Evolutionary conservation across 2,797 vertebrate species (phyloP), one percentile per base, ranked within the genome.

Genomic region (Telmatherina bonti): DNA sequence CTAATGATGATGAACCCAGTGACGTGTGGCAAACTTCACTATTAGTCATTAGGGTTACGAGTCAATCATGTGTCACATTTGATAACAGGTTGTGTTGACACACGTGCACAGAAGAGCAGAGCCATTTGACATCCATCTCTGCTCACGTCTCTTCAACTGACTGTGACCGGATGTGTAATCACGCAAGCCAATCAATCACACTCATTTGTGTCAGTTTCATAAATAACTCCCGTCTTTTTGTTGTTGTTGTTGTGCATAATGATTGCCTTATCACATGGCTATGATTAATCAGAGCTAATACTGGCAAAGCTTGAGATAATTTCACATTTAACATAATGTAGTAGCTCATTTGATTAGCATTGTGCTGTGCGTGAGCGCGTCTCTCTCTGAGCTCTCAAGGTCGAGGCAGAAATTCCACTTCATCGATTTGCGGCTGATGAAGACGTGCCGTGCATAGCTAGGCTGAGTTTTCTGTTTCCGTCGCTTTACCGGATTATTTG

Each of bases 241-340:
- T 41, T 41, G 38, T 56, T 60, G 30, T 47, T 30, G 61, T 43
- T 22, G 30, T 22, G 8, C 27, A 29, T 63, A 57, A 30, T 70
- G 74, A 88, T 84, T 78, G 83, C 58, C 72, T 76, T 72, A 41
- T 62, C 29, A 33, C 74, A 71, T 74, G 55, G 22, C 49, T 62
- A 29, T 82, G 77, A 91, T 92, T 84, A 89, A 92, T 92, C 88
- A 82, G 33, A 76, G 72, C 89, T 79, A 87, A 82, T 70, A 72
- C 62, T 47, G 29, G 61, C 73, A 74, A 81, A 81, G 81, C 72
- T 66, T 84, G 82, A 51, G 13, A 85, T 90, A 70, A 86, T 80
- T 88, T 77, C 71, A 66, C 65, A 80, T 85, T 88, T 70, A 55
- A 81, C 77, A 79, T 75, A 64, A 76, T 82, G 76, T 79, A 81